Base-by-base conservation (phyloP, 2,888 invertebrate species). In the Platycheirus rosarum region DNA sequence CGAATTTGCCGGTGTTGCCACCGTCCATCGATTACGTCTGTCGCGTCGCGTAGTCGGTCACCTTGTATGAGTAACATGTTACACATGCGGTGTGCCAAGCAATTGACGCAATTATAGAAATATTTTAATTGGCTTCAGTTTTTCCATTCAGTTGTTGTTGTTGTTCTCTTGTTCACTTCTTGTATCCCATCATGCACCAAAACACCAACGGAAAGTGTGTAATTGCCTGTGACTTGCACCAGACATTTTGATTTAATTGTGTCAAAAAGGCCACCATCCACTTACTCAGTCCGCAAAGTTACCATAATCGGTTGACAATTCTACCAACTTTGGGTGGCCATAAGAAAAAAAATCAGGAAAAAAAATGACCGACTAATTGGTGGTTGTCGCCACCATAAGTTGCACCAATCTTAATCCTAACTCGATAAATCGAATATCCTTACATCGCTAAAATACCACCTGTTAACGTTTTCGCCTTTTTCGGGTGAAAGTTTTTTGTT, bases 81-180 rank as follows among this genome's bases (percentile, higher is more conserved):
- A 63, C 48, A 35, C 63, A 63, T 63, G n/a, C n/a, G 60, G 60
- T 60, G 60, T 60, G 60, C 60, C 51, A 29, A 37, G 53, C 70
- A 76, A 70, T 63, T 74, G 66, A 42, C 42, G 69, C 79, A 80
- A 80, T 80, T 80, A 80, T 51, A 70, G 76, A 76, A 71, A 80
- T 66, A 80, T 80, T 80, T 80, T 80, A 80, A 80, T 80, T 80
- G 80, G 76, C 63, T 57, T 51, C 23, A 29, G 26, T 53, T 37
- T 66, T 46, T 26, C 40, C 11, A 9, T 40, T n/a, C 40, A 13
- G 53, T 14, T 23, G 37, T 2, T 9, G 9, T 29, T 40, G 37
- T 13, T 20, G 13, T 23, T 8, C 8, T n/a, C 18, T 44, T 23
- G 40, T 35, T 37, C n/a, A n/a, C n/a, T n/a, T n/a, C 23, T 14